A percentile compares a stretch with the other conserved stretches of the same genome.
These are phyloP conservation scores for Polydesmus complanatus DNA, from an alignment of 2,888 invertebrate species.

Conservation along the genomic window DNA sequence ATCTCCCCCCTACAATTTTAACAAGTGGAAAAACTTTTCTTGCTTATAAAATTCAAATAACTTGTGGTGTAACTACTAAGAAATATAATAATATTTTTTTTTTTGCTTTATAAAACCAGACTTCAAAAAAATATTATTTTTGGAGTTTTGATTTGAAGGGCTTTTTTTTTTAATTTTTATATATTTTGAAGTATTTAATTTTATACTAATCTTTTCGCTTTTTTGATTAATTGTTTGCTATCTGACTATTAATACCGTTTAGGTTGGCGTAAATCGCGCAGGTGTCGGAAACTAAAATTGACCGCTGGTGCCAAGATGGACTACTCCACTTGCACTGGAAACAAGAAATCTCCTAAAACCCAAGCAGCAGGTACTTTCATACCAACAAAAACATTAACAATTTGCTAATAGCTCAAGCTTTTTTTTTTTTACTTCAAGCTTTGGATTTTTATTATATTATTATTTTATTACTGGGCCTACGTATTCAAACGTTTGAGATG, in stretches of 20 bases:
- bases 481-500: too few relatives aligned
- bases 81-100: too few relatives aligned
- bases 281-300: slow-evolving; percentile 12
- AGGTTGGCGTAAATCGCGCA: slow-evolving; percentile 10
- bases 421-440: background rate
- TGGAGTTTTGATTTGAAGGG: too few relatives aligned
- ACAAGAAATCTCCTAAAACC: slow-evolving; percentile 5
- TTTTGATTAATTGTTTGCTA: background rate
- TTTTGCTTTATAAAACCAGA: too few relatives aligned
- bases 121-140: too few relatives aligned
- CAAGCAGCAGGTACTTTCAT: slow-evolving; percentile 6
- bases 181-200: background rate
- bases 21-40: too few relatives aligned
- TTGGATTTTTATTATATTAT: background rate
- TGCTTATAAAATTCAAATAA: too few relatives aligned
- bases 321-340: slow-evolving; percentile 7
- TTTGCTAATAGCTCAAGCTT: background rate
- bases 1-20: too few relatives aligned
- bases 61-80: too few relatives aligned
- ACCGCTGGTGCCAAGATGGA: slow-evolving; percentile 4
- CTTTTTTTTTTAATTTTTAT: background rate
- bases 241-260: slow-evolving; percentile 2
- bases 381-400: background rate
- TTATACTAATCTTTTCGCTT: background rate
- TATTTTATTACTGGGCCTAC: background rate